Conservation (phyloP, 1,140 invertebrate genomes). For the Uloborus diversus region DNA sequence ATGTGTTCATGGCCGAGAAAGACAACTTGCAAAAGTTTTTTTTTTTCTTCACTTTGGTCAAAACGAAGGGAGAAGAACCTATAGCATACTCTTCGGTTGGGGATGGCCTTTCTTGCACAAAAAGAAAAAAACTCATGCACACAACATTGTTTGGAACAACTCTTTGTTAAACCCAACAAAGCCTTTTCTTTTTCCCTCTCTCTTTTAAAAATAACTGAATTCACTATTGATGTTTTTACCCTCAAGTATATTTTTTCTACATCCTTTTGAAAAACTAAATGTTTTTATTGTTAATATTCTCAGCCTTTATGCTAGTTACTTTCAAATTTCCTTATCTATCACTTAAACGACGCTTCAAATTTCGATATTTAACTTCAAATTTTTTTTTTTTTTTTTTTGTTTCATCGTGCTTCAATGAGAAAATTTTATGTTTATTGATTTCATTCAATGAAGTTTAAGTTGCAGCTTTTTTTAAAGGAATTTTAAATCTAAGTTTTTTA, state of each 20-base stretch:
- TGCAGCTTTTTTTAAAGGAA: no score
- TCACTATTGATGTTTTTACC: no score
- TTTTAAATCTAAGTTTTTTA: no score
- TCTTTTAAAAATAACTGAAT: neutral
- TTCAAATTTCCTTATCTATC: neutral
- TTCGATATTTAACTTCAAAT: neutral
- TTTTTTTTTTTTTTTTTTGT: neutral
- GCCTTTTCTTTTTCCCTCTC: neutral
- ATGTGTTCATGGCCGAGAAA: constrained; percentile 15
- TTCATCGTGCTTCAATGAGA: neutral
- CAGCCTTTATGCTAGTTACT: no score
- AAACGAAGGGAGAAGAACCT: neutral
- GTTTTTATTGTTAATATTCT: no score
- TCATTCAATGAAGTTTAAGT: no score
- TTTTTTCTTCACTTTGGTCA: constrained; percentile 10
- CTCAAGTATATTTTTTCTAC: no score
- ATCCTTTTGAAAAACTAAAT: no score
- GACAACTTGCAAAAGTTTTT: constrained; percentile 24
- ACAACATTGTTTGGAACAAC: no score
- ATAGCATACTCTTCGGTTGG: neutral
- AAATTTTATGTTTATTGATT: no score
- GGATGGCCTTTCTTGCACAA: neutral
- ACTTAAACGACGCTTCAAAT: neutral
- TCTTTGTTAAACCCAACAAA: no score
- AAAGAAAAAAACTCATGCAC: neutral